Percentiles rank a stretch among this genome's conserved stretches.
Conservation (phyloP, 2,113 vertebrate genomes). For the Erythrolamprus reginae region DNA sequence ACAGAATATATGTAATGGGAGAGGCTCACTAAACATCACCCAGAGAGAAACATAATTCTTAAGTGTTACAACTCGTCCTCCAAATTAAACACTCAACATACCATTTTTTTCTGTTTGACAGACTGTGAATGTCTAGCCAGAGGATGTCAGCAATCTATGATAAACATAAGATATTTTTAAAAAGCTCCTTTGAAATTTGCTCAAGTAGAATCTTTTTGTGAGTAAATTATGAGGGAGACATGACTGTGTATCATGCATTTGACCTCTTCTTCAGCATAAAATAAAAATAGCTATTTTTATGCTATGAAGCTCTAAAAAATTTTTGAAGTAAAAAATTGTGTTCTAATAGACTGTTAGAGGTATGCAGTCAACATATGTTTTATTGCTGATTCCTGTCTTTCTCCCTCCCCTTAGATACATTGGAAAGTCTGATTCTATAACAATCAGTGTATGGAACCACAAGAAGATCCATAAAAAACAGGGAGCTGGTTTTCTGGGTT, state of each 20-base stretch:
- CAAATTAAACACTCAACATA: slow-evolving; percentile 8
- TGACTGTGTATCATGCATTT: not conserved
- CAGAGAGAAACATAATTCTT: slow-evolving; percentile 32
- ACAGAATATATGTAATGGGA: slow-evolving; percentile 12
- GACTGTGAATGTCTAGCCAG: slow-evolving; percentile 22
- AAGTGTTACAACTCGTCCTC: slow-evolving; percentile 18
- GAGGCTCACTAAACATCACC: slow-evolving; percentile 36
- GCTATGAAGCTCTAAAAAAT: not conserved
- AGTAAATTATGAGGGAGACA: slow-evolving; percentile 3
- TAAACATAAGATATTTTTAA: slow-evolving; percentile 32
- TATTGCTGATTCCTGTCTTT: not conserved
- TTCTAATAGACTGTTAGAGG: not conserved
- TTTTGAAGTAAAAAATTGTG: not conserved
- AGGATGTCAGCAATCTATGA: not conserved
- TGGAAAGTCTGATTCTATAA: slow-evolving; percentile 96
- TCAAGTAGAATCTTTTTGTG: slow-evolving; percentile 1
- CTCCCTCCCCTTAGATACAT: slow-evolving; percentile 78
- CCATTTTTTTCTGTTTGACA: slow-evolving; percentile 12
- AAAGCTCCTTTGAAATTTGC: slow-evolving; percentile 24
- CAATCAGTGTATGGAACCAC: slow-evolving; percentile 98
- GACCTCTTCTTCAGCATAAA: not conserved
- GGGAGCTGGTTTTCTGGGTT: slow-evolving; percentile 96
- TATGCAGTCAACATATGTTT: slow-evolving; percentile 23
- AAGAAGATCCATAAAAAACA: slow-evolving; percentile 99
- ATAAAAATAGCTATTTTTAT: not conserved